These are phyloP conservation scores for Zoroaster sp. DNA, from an alignment of 53 echinoderm and acorn worm species.

Conservation along the genomic window DNA sequence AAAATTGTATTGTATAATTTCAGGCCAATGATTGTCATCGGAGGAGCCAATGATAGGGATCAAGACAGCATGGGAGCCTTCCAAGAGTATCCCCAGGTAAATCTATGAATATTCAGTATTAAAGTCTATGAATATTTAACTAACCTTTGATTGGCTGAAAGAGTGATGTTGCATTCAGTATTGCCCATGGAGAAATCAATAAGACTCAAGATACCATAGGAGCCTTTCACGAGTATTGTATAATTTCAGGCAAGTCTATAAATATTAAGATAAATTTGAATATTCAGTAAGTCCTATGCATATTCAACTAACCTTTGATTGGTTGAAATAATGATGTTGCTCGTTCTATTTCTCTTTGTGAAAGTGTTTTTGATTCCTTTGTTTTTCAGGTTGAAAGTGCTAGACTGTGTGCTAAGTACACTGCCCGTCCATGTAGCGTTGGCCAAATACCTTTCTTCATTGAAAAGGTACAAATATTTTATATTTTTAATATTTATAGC, in stretches of 20 bases:
- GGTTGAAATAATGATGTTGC: neutral
- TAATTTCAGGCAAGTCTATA: conserved; percentile 62
- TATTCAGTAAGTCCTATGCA: neutral
- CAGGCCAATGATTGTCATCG: conserved; percentile 97
- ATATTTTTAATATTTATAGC: too few relatives aligned
- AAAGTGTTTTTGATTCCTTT: neutral
- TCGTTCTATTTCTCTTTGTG: neutral
- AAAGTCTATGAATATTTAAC: neutral
- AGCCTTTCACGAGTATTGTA: conserved; percentile 84
- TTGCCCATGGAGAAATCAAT: neutral
- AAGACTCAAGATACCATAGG: conserved; percentile 78
- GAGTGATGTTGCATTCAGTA: neutral
- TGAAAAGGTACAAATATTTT: conserved; percentile 84
- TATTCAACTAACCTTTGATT: neutral
- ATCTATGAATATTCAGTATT: conserved; percentile 28
- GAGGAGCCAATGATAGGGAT: conserved; percentile 88
- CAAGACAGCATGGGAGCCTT: conserved; percentile 95
- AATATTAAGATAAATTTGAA: neutral
- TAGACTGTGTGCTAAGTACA: conserved; percentile 80
- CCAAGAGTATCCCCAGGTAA: conserved; percentile 95
- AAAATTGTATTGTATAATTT: too few relatives aligned
- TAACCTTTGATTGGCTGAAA: neutral
- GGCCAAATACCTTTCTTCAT: conserved; percentile 85
- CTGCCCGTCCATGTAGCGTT: conserved; percentile 79
- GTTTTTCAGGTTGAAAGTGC: conserved; percentile 88